Evolutionary conservation across 2,113 vertebrate species (phyloP).

Genomic region (Felis catus): F.catus_Fca126_mat1.0 CM031414.1:66307001-66307500

Average conservation of each 20-base stretch:
- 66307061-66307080: background rate
- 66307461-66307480: too few relatives aligned
- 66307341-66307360: conserved; percentile 33
- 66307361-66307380: background rate
- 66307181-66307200: background rate
- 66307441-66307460: too few relatives aligned
- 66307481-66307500: too few relatives aligned
- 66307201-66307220: background rate
- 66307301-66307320: background rate
- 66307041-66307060: background rate
- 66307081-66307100: background rate
- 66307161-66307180: background rate
- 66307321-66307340: background rate
- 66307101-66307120: background rate
- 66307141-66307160: conserved; percentile 1
- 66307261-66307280: background rate
- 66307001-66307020: conserved; percentile 17
- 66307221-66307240: background rate
- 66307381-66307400: too few relatives aligned
- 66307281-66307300: background rate
- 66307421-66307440: too few relatives aligned
- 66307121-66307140: conserved; percentile 41
- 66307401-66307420: too few relatives aligned
- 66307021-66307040: background rate
- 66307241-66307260: conserved; percentile 42